Evolutionary conservation across 2,113 vertebrate genomes (phyloP), one percentile per base, ranked within the genome.

Genomic region (Colaptes auratus): DNA sequence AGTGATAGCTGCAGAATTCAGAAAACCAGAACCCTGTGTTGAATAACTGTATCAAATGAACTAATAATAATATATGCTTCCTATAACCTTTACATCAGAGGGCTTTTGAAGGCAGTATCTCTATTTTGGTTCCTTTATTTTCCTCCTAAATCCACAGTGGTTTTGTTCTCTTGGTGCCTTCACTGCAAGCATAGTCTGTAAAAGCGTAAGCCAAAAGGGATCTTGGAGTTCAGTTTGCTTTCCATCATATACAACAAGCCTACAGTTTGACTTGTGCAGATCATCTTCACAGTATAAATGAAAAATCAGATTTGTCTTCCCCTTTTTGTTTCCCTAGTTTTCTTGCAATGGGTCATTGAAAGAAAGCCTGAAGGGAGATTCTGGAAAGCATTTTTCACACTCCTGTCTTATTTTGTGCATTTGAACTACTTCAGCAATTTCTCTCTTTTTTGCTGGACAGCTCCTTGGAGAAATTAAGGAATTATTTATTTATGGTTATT

Each of bases 401-500:
- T 81, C 56, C 66, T 84, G 58, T 95, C 93, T 90, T 90, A 72
- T 86, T 95, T 94, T 75, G 24, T 93, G 59, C 88, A 66, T 97
- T 95, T 93, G 88, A 94, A 94, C 90, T 93, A 94, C 86, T 94
- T 95, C 92, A 95, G 88, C 55, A 5, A 76, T 95, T 97, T 91
- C 61, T 95, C 21, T 92, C 39, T 65, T 95, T 95, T 95, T 95
- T 95, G 58, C 91, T 96, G 91, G 96, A 95, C 95, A 97, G 28
- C 76, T 97, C 95, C 93, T 95, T 4, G 1, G 94, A 96, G 94
- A 96, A 96, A 96, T 96, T 93, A 94, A 94, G 69, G 90, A 94
- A 95, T 96, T 95, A 96, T 78, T 96, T 96, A 94, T 96, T 96
- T 96, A 96, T 96, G 93, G 93, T 94, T 93, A 96, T 94, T 96